These are phyloP conservation scores for Lasiommata megera DNA, from an alignment of 2,888 invertebrate species.

Conservation along the genomic window DNA sequence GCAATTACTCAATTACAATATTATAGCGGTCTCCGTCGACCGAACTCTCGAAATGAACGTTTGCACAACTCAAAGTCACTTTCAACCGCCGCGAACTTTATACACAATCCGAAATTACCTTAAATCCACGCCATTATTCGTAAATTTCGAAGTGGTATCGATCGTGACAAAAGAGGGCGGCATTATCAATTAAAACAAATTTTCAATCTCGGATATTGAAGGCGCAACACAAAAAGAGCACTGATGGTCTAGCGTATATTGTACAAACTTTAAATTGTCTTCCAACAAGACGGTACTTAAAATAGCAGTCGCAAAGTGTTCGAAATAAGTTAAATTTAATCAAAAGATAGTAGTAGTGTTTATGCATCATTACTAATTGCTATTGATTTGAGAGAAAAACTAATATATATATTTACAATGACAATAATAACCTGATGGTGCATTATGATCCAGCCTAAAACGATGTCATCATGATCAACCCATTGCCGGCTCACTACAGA, in stretches of 20 bases:
- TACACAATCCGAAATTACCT: conserved; percentile 8
- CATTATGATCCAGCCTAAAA: no score
- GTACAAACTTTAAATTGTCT: no score
- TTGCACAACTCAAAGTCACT: conserved; percentile 10
- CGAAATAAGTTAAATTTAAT: no score
- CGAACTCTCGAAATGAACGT: not conserved
- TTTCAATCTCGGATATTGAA: conserved; percentile 38
- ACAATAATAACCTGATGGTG: no score
- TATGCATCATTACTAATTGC: no score
- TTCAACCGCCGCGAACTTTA: conserved; percentile 5
- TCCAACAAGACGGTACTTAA: no score
- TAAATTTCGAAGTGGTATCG: conserved; percentile 33
- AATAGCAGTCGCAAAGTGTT: no score
- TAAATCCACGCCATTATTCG: conserved; percentile 12
- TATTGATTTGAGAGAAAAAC: no score
- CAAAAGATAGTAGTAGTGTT: no score
- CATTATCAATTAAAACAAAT: conserved; percentile 51
- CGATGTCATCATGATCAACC: no score
- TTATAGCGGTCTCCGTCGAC: not conserved
- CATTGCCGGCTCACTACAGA: no score
- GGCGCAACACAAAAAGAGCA: not conserved
- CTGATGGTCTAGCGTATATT: not conserved
- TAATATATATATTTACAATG: no score
- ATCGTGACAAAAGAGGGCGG: conserved; percentile 32
- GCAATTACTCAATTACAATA: not conserved